These are phyloP conservation scores for Pristionchus maxplancki DNA, from an alignment of 2,888 invertebrate genomes.

Conservation along the genomic window DNA sequence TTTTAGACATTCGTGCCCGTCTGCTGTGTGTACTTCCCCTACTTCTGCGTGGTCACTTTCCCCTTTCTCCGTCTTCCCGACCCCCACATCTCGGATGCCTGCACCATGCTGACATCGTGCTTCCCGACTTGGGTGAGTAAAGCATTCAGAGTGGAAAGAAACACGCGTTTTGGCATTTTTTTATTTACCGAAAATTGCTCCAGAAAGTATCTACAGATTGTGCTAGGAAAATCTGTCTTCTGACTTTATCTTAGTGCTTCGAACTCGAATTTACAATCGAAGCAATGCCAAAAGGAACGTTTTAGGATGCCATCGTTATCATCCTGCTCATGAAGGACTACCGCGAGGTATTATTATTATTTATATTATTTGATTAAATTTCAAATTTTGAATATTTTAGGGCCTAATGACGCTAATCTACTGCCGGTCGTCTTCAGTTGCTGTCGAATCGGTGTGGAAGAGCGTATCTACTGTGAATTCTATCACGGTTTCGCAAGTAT, in stretches of 20 bases:
- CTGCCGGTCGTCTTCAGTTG: not conserved
- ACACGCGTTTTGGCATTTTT: no score
- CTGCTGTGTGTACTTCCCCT: not conserved
- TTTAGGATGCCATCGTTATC: not conserved
- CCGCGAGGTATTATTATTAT: no score
- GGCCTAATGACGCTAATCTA: not conserved
- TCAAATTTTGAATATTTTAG: no score
- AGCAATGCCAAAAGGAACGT: not conserved
- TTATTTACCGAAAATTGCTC: no score
- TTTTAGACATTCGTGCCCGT: constrained; percentile 4
- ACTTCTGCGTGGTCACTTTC: not conserved
- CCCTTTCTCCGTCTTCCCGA: not conserved
- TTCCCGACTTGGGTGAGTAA: not conserved
- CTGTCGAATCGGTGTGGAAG: not conserved
- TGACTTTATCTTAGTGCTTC: no score
- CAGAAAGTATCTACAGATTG: no score
- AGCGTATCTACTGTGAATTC: not conserved
- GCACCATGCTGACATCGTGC: not conserved
- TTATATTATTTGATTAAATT: no score
- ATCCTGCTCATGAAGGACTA: constrained; percentile 14
- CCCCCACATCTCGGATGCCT: not conserved
- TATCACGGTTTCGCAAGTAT: no score
- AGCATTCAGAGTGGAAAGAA: no score
- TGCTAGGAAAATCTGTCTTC: no score
- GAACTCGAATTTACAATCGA: no score